A percentile compares a stretch with the other conserved stretches of the same genome.
Conservation (phyloP, 2,113 vertebrate genomes). For the Notiomystis cincta region DNA sequence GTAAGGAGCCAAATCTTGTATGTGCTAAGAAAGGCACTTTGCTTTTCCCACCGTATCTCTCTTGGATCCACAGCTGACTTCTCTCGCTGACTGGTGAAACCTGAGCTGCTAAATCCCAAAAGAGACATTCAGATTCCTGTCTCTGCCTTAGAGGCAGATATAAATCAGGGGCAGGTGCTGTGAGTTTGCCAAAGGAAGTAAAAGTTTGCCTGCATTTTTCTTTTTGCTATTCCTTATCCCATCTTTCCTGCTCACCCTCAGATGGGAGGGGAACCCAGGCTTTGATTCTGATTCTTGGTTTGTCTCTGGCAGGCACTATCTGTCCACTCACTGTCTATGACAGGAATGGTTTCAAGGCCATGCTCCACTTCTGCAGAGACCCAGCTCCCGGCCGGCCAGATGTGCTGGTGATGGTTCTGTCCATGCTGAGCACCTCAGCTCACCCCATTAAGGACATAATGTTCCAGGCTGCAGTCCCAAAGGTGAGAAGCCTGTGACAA, state of each 20-base stretch:
- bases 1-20: not conserved
- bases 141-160: not conserved
- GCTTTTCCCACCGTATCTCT: not conserved
- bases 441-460: conserved; percentile 74
- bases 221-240: not conserved
- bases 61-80: not conserved
- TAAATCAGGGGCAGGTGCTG: not conserved
- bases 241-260: not conserved
- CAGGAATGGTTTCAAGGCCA: conserved; percentile 75
- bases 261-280: not conserved
- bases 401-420: conserved; percentile 80
- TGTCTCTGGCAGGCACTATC: conserved; percentile 69
- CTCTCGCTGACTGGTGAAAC: not conserved
- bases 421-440: conserved; percentile 83
- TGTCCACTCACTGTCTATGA: conserved; percentile 78
- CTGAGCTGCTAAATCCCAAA: not conserved
- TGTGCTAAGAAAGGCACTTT: not conserved
- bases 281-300: not conserved
- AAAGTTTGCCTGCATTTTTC: not conserved
- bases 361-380: conserved; percentile 83
- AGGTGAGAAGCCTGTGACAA: conserved; percentile 67
- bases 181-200: not conserved
- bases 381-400: conserved; percentile 63
- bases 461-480: conserved; percentile 86
- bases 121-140: not conserved